Conservation (phyloP, 2,113 vertebrate species). For the Ramphastos sulfuratus region DNA sequence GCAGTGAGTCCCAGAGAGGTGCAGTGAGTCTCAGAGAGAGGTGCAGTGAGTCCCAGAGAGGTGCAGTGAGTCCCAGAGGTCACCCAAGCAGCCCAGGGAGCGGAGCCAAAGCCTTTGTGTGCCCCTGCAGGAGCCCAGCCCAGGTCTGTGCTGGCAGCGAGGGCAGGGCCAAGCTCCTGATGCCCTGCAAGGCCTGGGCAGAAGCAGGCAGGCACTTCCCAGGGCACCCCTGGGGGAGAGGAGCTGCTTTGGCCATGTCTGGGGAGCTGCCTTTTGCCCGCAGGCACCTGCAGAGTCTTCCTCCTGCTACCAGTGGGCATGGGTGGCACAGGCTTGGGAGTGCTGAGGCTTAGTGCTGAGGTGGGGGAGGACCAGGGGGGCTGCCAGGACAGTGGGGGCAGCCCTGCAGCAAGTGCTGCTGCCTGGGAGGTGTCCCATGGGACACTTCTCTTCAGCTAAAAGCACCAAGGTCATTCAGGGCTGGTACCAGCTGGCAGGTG, state of each 20-base stretch:
- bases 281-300: neutral
- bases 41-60: too few species aligned
- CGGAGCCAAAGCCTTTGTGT: neutral
- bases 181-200: neutral
- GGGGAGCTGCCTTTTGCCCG: neutral
- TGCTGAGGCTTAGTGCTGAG: neutral
- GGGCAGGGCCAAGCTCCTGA: too few species aligned
- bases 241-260: neutral
- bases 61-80: too few species aligned
- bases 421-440: neutral
- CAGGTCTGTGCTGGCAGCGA: neutral
- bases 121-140: neutral
- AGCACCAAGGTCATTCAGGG: neutral
- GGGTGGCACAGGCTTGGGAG: neutral
- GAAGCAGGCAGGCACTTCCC: neutral
- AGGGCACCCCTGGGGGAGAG: neutral
- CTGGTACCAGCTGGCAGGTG: neutral
- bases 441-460: neutral
- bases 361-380: neutral
- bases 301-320: neutral
- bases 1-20: neutral
- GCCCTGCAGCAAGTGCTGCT: neutral
- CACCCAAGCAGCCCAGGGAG: accelerated
- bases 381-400: neutral
- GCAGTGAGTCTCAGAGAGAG: too few species aligned